Evolutionary conservation across 2,888 invertebrate species (phyloP), one percentile per base, ranked within the genome.

Genomic region (Pristionchus entomophagus): DNA sequence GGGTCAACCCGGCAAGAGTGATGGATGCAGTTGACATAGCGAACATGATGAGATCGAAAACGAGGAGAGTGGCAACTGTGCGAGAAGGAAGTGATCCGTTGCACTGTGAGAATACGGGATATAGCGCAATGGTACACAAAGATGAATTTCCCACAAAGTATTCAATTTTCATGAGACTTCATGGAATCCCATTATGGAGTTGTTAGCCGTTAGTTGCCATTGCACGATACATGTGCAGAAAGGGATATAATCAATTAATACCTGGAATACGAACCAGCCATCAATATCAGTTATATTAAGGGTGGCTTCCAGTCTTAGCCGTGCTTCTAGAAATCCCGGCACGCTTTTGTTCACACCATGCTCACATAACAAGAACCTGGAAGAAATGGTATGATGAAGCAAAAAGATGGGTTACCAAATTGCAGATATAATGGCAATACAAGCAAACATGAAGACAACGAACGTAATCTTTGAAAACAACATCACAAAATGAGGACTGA

Each of bases 221-320:
- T n/a, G n/a, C n/a, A n/a, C 56, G 6, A n/a, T 8, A 32, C 12
- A 10, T 65, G 22, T 26, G 2, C 6, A 6, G 19, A 35, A 2
- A 35, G 65, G 35, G 56, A n/a, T n/a, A 12, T 2, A 10, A 22
- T 2, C 5, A 10, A 38, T 22, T 0, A 12, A 19, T 69, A 69
- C 65, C 35, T 69, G 65, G 38, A 38, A 69, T 22, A 69, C 65
- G 22, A 69, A 69, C 65, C 65, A 69, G 35, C 65, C 65, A 22
- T 69, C 65, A 6, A 69, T 69, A 22, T 38, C 4, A 0, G 65
- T 19, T 19, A 6, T 14, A 6, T 69, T 69, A 22, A 69, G 38
- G 3, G 2, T 0, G 29, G 35, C 2, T 0, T 8, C 38, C 1
- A 69, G 65, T 3, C 22, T 38, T 22, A 38, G 5, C 0, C 3